Conservation (phyloP, 1,140 invertebrate genomes). For the Bradynema listronoti region DNA sequence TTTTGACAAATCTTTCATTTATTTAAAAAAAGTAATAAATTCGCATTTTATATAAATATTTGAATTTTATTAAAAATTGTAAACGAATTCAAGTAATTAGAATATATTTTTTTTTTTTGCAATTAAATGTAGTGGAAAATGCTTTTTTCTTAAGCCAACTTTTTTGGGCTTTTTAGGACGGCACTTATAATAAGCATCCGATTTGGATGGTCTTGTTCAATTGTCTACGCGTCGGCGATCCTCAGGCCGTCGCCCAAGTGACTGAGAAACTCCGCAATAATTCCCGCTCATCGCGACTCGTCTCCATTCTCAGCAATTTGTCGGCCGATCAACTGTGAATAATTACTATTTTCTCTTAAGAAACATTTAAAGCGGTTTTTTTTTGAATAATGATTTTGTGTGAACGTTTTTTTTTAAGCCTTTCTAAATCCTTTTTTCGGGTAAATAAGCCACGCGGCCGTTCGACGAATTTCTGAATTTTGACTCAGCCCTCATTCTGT, state of each 20-base stretch:
- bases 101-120: conserved; percentile 1
- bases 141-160: neutral
- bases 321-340: no score
- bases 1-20: no score
- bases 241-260: conserved; percentile 13
- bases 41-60: no score
- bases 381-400: neutral
- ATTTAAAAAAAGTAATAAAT: no score
- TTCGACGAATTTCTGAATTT: no score
- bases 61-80: no score
- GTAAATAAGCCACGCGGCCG: no score
- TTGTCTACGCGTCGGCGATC: conserved; percentile 37
- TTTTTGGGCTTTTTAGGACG: conserved; percentile 34
- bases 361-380: no score
- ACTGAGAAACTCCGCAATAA: conserved; percentile 29
- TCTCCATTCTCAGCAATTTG: conserved; percentile 14
- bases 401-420: no score
- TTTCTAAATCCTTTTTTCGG: no score
- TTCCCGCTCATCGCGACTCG: conserved; percentile 29
- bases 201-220: conserved; percentile 37
- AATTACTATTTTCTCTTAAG: no score
- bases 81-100: conserved; percentile 11
- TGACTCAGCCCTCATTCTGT: no score
- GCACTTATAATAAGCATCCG: conserved; percentile 32
- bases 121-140: neutral